Evolutionary conservation across 2,888 invertebrate genomes (phyloP), one percentile per base, ranked within the genome.

Genomic region (Netelia melanura): DNA sequence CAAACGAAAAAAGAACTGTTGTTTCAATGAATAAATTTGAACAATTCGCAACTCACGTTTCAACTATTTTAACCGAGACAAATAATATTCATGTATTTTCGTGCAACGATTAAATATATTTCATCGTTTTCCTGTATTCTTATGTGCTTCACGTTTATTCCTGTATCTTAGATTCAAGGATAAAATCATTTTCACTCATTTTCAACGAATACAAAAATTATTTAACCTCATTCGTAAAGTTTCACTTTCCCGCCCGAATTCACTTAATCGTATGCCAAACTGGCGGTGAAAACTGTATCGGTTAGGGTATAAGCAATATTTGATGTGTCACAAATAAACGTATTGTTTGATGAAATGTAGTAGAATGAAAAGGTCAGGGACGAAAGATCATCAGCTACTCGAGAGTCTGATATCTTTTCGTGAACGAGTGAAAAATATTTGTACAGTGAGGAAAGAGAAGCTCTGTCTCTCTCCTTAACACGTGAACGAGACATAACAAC

Each of bases 401-500:
- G 0, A 10, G 48, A 48, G 11, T 14, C 48, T 48, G 48, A 48
- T 48, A 10, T 9, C 3, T 62, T 62, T 30, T 3, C 17, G 3
- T 17, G 14, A 0, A 21, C 10, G 23, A 30, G 30, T 5, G 23
- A 30, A 23, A 62, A 11, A 23, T 10, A 23, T 10, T 14, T 11
- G n/a, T 1, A 23, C 10, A 10, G 62, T 21, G 62, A 62, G 62
- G 17, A 38, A 38, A 38, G 6, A 6, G 38, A 8, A 6, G 38
- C 38, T 8, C 6, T 38, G 38, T 6, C 38, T 38, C 38, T 2
- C 14, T n/a, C 11, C 62, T n/a, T 62, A 62, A 17, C 68, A 43
- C 68, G 68, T 44, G 70, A 78, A 70, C 62, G 54, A 78, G 78
- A 78, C 70, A 70, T 62, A 56, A 72, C 21, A 62, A 77, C 58